phyloP scores from a whole-genome alignment of 1,140 invertebrate genomes.

The Sarcophaga bullata region DNA sequence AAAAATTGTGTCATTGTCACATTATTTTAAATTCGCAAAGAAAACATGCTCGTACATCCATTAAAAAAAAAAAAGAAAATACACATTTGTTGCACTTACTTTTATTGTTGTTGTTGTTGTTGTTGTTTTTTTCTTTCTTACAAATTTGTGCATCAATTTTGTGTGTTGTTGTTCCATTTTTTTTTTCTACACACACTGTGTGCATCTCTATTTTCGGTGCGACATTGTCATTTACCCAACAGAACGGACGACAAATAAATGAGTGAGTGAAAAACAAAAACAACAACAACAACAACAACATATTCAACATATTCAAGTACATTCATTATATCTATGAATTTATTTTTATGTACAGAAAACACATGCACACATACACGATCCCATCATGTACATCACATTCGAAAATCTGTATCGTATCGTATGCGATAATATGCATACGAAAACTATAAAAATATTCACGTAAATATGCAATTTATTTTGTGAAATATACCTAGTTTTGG shows the following conservation, averaged over 20 bases:
- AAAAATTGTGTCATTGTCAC: conserved; percentile 39
- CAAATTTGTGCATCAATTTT: not conserved
- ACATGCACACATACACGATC: too few species aligned
- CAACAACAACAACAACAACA: conserved; percentile 1
- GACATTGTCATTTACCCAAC: conserved; percentile 37
- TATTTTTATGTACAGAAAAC: too few species aligned
- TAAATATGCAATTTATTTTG: too few species aligned
- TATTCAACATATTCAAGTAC: not conserved
- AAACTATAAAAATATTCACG: too few species aligned
- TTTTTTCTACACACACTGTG: not conserved
- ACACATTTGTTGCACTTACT: not conserved
- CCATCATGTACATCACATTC: too few species aligned
- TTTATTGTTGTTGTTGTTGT: not conserved
- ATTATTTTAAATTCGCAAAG: not conserved
- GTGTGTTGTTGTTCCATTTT: not conserved
- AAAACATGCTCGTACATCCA: not conserved
- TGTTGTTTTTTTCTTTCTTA: not conserved
- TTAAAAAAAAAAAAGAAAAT: not conserved
- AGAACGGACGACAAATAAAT: not conserved
- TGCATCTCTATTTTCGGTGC: conserved; percentile 17
- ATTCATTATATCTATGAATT: too few species aligned
- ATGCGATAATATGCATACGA: too few species aligned
- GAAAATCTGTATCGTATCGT: too few species aligned
- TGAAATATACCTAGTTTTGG: too few species aligned
- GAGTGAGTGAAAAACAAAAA: not conserved